Conservation (phyloP, 2,797 vertebrate species). For the Paramormyrops hopkinsi region DNA sequence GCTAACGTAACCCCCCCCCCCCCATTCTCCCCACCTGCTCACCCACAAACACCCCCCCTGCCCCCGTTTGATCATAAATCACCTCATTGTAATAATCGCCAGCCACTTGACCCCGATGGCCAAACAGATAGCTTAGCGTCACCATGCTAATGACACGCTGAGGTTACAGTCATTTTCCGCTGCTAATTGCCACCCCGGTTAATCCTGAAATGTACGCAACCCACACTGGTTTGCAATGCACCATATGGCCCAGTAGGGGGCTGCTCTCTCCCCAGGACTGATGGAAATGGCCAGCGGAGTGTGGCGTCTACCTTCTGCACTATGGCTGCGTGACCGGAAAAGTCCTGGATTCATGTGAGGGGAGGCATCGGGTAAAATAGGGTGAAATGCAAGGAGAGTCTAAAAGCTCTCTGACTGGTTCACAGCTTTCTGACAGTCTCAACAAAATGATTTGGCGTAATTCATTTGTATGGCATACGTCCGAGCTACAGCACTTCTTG, state of each 20-base stretch:
- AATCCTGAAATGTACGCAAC: not conserved
- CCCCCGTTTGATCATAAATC: not conserved
- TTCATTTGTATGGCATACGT: not conserved
- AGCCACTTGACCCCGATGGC: conserved; percentile 36
- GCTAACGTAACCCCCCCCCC: conserved; percentile 23
- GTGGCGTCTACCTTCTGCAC: conserved; percentile 16
- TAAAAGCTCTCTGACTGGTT: not conserved
- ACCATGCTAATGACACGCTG: conserved; percentile 34
- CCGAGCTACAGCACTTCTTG: not conserved
- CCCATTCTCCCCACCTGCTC: not conserved
- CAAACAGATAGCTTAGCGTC: not conserved
- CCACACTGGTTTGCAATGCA: conserved; percentile 17
- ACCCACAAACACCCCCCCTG: not conserved
- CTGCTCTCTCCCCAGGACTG: not conserved
- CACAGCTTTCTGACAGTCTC: not conserved
- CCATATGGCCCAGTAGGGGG: conserved; percentile 15
- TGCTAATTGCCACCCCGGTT: conserved; percentile 15
- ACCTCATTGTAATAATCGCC: conserved; percentile 24
- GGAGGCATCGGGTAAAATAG: not conserved
- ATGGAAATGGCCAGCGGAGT: conserved; percentile 17
- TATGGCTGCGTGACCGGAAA: conserved; percentile 5
- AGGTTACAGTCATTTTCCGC: conserved; percentile 18
- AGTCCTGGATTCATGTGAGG: not conserved
- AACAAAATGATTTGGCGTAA: not conserved
- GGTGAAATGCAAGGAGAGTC: not conserved